These are phyloP conservation scores for Bos indicus DNA, from an alignment of 2,113 vertebrate species.

Conservation along the genomic window DNA sequence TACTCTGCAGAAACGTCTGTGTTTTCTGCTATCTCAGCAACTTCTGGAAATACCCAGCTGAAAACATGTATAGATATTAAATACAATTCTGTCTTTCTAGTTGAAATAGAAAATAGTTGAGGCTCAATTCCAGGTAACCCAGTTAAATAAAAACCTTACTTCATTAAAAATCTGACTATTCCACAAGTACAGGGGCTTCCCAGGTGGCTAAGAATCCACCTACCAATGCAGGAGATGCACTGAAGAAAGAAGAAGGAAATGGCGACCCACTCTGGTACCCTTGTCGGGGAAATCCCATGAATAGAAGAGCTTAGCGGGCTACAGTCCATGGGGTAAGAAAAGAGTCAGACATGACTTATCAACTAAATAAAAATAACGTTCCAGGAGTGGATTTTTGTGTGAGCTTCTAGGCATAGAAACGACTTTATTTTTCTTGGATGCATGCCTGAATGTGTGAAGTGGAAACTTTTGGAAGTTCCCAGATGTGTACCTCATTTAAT, in stretches of 20 bases:
- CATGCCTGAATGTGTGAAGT: not conserved
- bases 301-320: not conserved
- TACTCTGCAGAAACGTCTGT: constrained; percentile 24
- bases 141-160: not conserved
- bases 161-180: not conserved
- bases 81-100: not conserved
- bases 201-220: not conserved
- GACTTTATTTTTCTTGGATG: not conserved
- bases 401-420: not conserved
- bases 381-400: not conserved
- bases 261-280: not conserved
- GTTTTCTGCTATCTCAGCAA: constrained; percentile 42
- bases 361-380: not conserved
- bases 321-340: not conserved
- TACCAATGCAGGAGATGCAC: not conserved
- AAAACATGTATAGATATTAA: not conserved
- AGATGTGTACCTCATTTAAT: not conserved
- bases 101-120: not conserved
- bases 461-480: not conserved
- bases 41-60: constrained; percentile 18
- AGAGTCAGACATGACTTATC: not conserved
- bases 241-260: not conserved
- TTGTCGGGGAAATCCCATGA: not conserved
- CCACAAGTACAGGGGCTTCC: not conserved
- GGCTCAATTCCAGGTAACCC: not conserved